Conservation (phyloP, 1,140 invertebrate genomes). For the Drosophila dunni region DNA sequence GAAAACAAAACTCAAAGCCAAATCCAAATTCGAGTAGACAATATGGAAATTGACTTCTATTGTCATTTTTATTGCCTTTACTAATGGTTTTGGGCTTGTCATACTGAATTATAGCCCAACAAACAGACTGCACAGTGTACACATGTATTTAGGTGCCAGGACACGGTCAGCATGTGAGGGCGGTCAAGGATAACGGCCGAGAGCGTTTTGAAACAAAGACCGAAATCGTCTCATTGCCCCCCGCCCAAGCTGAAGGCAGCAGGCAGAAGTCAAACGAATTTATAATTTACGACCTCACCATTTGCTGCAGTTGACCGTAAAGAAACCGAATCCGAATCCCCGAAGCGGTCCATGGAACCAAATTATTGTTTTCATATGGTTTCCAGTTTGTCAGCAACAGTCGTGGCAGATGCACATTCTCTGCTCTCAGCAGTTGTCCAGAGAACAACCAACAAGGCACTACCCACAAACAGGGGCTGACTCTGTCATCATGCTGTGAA, state of each 20-base stretch:
- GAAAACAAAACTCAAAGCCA: background rate
- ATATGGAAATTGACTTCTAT: conserved; percentile 82
- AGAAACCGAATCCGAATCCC: conserved; percentile 52
- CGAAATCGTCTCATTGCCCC: conserved; percentile 30
- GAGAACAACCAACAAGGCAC: conserved; percentile 1
- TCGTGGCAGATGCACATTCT: conserved; percentile 58
- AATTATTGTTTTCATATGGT: conserved; percentile 81
- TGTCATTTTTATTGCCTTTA: conserved; percentile 81
- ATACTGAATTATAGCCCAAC: conserved; percentile 71
- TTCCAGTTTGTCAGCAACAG: conserved; percentile 70
- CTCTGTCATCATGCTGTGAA: conserved; percentile 36
- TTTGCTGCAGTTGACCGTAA: conserved; percentile 78
- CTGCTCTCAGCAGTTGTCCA: conserved; percentile 29
- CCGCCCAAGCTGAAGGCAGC: conserved; percentile 21
- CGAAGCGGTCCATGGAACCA: conserved; percentile 31
- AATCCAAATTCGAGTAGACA: conserved; percentile 35
- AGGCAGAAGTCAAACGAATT: conserved; percentile 82
- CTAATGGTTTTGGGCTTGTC: conserved; percentile 81
- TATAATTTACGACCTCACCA: conserved; percentile 75
- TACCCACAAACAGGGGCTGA: conserved; percentile 33
- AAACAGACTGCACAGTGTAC: conserved; percentile 48
- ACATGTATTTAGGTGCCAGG: conserved; percentile 61
- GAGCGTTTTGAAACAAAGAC: conserved; percentile 31
- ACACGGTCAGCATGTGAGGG: conserved; percentile 64
- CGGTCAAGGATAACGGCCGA: conserved; percentile 78